A percentile compares a stretch with the other conserved stretches of the same genome.
Conservation (phyloP, 2,888 invertebrate genomes). For the Mantis religiosa region DNA sequence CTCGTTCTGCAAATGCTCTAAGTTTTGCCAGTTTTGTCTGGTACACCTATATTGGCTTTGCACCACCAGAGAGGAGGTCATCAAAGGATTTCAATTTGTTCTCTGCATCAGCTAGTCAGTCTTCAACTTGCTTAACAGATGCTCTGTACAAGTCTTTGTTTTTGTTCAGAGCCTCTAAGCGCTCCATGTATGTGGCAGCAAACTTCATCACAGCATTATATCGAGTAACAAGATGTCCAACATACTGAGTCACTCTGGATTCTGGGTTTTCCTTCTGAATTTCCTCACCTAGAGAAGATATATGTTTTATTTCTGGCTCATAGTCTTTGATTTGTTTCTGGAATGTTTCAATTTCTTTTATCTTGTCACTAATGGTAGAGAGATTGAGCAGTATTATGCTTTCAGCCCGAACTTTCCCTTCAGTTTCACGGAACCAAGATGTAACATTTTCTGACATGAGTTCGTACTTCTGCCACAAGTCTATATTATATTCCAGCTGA, state of each 20-base stretch:
- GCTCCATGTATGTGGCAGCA: conserved; percentile 63
- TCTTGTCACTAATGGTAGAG: conserved; percentile 64
- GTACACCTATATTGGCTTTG: conserved; percentile 62
- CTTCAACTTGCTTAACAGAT: conserved; percentile 64
- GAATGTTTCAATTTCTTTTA: conserved; percentile 60
- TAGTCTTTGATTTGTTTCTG: conserved; percentile 62
- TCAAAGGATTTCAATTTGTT: conserved; percentile 64
- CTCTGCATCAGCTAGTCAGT: conserved; percentile 75
- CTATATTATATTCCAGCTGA: conserved; percentile 65
- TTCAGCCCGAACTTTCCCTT: conserved; percentile 69
- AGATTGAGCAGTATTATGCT: conserved; percentile 67
- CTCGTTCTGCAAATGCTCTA: conserved; percentile 69
- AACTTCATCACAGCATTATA: conserved; percentile 72
- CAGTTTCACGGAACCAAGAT: conserved; percentile 74
- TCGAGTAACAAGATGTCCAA: conserved; percentile 70
- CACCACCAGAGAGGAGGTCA: conserved; percentile 62
- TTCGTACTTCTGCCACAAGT: conserved; percentile 79
- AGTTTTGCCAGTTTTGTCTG: conserved; percentile 72
- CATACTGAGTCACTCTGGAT: conserved; percentile 75
- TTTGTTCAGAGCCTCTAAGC: conserved; percentile 64
- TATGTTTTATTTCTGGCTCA: conserved; percentile 60
- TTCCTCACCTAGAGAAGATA: conserved; percentile 65
- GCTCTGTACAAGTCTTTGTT: conserved; percentile 66
- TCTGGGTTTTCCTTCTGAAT: conserved; percentile 76
- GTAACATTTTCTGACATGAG: conserved; percentile 67